Conservation (phyloP, 2,113 vertebrate species). For the Stigmatopora nigra region DNA sequence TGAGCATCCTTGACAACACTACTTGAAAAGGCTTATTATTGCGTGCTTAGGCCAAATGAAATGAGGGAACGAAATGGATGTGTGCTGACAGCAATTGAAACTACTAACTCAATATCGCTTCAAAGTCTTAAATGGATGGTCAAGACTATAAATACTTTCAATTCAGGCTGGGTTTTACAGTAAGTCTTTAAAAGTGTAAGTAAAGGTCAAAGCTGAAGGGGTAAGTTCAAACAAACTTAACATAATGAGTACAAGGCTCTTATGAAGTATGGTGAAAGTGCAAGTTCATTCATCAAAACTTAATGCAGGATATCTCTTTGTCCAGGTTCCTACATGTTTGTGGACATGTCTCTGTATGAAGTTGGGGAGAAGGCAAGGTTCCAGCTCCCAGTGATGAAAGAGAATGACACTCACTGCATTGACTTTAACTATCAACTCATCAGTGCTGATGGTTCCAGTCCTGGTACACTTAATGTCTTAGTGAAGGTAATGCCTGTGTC, state of each 20-base stretch:
- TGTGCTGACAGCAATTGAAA: conserved; percentile 10
- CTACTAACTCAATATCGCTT: conserved; percentile 4
- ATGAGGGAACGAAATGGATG: conserved; percentile 6
- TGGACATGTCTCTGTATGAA: conserved; percentile 87
- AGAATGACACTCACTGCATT: conserved; percentile 97
- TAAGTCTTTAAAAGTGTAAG: background rate
- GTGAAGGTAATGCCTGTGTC: conserved; percentile 70
- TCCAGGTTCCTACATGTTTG: conserved; percentile 94
- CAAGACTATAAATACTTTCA: background rate
- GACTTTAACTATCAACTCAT: conserved; percentile 95
- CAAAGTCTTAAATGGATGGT: background rate
- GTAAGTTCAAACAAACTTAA: background rate
- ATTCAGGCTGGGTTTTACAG: background rate
- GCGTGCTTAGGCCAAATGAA: conserved; percentile 14
- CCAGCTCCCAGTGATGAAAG: conserved; percentile 94
- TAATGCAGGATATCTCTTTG: background rate
- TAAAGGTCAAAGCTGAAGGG: background rate
- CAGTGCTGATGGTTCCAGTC: conserved; percentile 79
- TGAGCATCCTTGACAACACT: background rate
- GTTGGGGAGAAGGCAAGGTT: conserved; percentile 87
- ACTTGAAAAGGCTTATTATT: background rate
- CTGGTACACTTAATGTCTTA: conserved; percentile 87
- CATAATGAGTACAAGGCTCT: background rate
- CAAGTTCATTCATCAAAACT: background rate
- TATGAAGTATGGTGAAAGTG: background rate